Evolutionary conservation across 2,888 invertebrate species (phyloP).

Genomic region (Coleophora flavipennella): DNA sequence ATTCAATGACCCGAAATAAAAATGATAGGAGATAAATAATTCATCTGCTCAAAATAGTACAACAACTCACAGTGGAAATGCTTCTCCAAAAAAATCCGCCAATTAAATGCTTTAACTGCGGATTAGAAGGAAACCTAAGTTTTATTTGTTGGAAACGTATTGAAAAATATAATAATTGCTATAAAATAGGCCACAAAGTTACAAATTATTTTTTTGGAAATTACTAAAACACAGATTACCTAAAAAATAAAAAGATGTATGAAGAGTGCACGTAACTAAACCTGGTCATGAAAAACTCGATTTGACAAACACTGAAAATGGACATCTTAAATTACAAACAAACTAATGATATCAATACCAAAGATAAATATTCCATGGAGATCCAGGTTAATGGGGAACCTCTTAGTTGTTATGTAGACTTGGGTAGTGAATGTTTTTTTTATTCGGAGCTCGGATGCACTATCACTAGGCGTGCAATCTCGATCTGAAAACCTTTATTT

Average conservation of each 20-base stretch:
- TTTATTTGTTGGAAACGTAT: conserved; percentile 3
- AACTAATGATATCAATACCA: neutral
- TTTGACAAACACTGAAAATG: too few relatives aligned
- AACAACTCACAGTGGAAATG: too few relatives aligned
- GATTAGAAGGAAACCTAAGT: conserved; percentile 5
- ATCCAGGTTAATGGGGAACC: neutral
- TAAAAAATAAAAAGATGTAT: neutral
- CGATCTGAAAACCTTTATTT: neutral
- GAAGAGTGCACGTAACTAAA: neutral
- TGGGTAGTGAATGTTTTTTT: neutral
- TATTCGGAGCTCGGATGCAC: neutral
- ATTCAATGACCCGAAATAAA: neutral
- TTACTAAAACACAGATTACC: neutral
- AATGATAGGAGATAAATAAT: neutral
- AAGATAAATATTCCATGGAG: neutral
- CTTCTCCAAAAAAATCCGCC: neutral
- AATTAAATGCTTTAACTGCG: conserved; percentile 8
- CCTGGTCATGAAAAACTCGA: neutral
- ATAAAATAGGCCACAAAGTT: neutral
- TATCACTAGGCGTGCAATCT: neutral
- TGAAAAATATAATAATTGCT: conserved; percentile 1
- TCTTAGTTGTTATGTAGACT: neutral
- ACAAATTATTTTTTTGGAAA: neutral
- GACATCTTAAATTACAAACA: too few relatives aligned
- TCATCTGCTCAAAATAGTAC: neutral